These are phyloP conservation scores for Cydia fagiglandana DNA, from an alignment of 1,140 invertebrate genomes.

Conservation along the genomic window DNA sequence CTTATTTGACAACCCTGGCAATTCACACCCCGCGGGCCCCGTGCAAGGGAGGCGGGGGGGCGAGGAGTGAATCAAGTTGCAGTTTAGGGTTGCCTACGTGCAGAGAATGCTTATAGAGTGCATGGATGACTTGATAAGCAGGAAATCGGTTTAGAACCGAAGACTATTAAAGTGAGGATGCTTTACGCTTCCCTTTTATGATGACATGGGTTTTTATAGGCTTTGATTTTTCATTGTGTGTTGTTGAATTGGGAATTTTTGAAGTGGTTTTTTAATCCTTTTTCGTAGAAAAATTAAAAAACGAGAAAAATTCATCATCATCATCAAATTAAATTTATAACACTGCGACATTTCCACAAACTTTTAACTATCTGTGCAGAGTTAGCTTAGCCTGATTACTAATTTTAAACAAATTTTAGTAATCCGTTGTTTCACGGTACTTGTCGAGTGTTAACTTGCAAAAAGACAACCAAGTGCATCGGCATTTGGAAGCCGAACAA, in stretches of 20 bases:
- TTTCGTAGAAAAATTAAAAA: too few species aligned
- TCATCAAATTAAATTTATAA: too few species aligned
- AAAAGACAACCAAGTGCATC: neutral
- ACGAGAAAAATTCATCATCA: too few species aligned
- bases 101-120: slow-evolving; percentile 12
- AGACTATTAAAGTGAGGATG: slow-evolving; percentile 7
- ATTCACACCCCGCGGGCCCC: slow-evolving; percentile 59
- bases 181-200: neutral
- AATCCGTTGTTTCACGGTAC: neutral
- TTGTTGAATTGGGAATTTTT: neutral
- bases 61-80: slow-evolving; percentile 47
- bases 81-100: slow-evolving; percentile 36
- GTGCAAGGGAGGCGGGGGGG: neutral
- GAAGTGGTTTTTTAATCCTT: too few species aligned
- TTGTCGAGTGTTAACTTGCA: neutral
- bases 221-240: neutral
- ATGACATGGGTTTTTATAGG: neutral
- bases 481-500: slow-evolving; percentile 19
- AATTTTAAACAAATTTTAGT: too few species aligned
- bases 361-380: too few species aligned
- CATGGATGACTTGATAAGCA: slow-evolving; percentile 14
- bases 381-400: too few species aligned
- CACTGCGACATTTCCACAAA: too few species aligned
- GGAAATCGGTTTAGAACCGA: neutral
- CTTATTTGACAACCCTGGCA: slow-evolving; percentile 70